Percentiles rank a stretch among this genome's conserved stretches.
phyloP scores from a whole-genome alignment of 2,797 vertebrate species.

The Phyllotis vaccarum region DNA sequence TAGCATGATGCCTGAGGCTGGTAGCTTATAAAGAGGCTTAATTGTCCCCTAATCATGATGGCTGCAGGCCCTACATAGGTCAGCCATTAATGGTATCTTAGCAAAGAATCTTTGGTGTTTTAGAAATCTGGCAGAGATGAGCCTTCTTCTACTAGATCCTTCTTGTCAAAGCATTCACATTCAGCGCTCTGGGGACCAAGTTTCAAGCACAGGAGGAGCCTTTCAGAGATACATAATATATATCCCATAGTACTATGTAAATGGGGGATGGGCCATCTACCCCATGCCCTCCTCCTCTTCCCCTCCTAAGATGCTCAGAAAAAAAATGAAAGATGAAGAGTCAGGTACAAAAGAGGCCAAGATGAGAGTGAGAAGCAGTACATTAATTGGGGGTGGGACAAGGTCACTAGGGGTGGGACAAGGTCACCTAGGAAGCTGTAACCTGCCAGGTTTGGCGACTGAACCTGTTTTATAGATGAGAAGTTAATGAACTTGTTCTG shows the following conservation, averaged over 20 bases:
- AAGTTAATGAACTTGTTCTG: conserved; percentile 31
- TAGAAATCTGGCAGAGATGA: not conserved
- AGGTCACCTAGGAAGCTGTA: rapidly evolving
- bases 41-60: not conserved
- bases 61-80: not conserved
- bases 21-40: not conserved
- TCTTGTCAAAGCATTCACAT: not conserved
- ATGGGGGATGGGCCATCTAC: not conserved
- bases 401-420: not conserved
- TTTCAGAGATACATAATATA: not conserved
- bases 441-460: not conserved
- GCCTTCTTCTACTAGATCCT: not conserved
- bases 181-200: not conserved
- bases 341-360: not conserved
- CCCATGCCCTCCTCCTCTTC: no score
- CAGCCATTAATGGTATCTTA: not conserved
- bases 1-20: not conserved
- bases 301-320: not conserved
- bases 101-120: not conserved
- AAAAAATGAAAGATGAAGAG: not conserved
- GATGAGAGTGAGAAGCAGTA: not conserved
- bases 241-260: not conserved
- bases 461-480: not conserved
- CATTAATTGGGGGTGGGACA: not conserved
- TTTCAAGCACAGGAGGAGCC: not conserved